A percentile compares a stretch with the other conserved stretches of the same genome.
These are phyloP conservation scores for Chesias legatella DNA, from an alignment of 2,888 invertebrate genomes.

Conservation along the genomic window DNA sequence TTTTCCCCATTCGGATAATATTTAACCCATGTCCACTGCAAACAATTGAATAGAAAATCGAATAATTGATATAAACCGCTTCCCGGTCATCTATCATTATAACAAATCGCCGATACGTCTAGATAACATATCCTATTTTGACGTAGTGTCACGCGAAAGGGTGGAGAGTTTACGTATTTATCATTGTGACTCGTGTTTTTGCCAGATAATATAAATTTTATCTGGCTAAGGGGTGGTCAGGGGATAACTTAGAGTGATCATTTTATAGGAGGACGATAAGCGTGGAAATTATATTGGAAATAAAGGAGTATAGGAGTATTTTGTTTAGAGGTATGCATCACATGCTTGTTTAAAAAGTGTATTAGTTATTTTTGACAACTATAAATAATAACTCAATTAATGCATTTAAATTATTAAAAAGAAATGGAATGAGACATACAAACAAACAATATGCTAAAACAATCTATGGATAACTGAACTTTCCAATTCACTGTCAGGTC, in stretches of 20 bases:
- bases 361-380: too few relatives aligned
- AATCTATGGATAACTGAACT: too few relatives aligned
- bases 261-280: too few relatives aligned
- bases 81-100: constrained; percentile 51
- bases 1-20: constrained; percentile 38
- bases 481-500: too few relatives aligned
- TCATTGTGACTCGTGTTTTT: constrained; percentile 47
- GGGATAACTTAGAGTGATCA: background rate
- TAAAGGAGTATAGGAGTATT: too few relatives aligned
- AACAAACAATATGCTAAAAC: too few relatives aligned
- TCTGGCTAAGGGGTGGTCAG: constrained; percentile 43
- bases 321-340: too few relatives aligned
- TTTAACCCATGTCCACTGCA: constrained; percentile 38
- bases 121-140: constrained; percentile 51
- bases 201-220: constrained; percentile 51
- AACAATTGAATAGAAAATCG: constrained; percentile 50
- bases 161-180: constrained; percentile 37
- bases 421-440: too few relatives aligned
- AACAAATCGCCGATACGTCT: constrained; percentile 51
- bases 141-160: constrained; percentile 41
- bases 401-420: too few relatives aligned
- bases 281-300: too few relatives aligned
- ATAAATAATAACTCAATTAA: too few relatives aligned
- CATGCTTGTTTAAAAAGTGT: too few relatives aligned
- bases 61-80: constrained; percentile 58